These are phyloP conservation scores for Bombus picipes DNA, from an alignment of 1,140 invertebrate genomes.

Conservation along the genomic window DNA sequence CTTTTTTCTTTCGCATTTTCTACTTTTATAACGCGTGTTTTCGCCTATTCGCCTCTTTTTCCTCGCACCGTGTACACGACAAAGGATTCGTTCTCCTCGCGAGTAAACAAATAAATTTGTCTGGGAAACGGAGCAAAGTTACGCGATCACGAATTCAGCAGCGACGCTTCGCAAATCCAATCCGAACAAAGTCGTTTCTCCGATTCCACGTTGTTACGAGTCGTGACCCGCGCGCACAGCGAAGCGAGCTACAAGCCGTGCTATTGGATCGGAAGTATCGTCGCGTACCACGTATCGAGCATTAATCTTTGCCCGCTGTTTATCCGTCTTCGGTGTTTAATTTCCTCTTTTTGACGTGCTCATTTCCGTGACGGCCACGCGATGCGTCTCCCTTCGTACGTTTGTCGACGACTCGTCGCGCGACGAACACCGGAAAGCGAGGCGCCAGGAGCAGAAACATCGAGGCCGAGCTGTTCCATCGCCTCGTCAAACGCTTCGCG, in stretches of 20 bases:
- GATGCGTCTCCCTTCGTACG: neutral
- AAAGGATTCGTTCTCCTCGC: too few species aligned
- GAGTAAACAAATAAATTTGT: too few species aligned
- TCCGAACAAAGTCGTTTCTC: constrained; percentile 21
- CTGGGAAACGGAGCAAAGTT: too few species aligned
- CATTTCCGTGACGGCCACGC: constrained; percentile 70
- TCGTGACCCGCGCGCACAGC: neutral
- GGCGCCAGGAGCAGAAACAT: neutral
- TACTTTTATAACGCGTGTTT: too few species aligned
- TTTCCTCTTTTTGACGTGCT: constrained; percentile 77
- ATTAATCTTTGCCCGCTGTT: constrained; percentile 76
- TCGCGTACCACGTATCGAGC: constrained; percentile 60
- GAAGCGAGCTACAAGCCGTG: constrained; percentile 8
- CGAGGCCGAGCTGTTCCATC: neutral
- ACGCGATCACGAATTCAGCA: too few species aligned
- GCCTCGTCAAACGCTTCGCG: neutral
- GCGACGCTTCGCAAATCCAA: constrained; percentile 37
- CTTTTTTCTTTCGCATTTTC: too few species aligned
- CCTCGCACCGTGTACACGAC: too few species aligned
- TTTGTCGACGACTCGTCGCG: constrained; percentile 12
- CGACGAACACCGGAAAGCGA: neutral
- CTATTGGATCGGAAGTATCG: constrained; percentile 33
- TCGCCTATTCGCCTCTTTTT: too few species aligned
- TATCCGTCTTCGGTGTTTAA: constrained; percentile 79
- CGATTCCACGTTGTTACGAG: neutral